phyloP scores from a whole-genome alignment of 2,113 vertebrate species.

The Crotalus viridis region DNA sequence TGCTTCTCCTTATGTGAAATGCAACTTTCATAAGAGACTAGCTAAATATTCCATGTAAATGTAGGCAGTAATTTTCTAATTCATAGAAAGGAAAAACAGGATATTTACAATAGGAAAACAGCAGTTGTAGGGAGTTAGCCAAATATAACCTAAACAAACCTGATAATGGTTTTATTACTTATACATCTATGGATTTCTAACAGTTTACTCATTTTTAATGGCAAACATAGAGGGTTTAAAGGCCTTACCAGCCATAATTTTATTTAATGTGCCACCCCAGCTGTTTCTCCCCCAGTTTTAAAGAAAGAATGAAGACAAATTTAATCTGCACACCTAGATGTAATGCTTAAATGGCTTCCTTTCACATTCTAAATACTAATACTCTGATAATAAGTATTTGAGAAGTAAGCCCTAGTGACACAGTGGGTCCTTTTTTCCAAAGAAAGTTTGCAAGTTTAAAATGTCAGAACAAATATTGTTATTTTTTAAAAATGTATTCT shows the following conservation, averaged over 20 bases:
- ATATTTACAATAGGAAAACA: background rate
- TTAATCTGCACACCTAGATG: background rate
- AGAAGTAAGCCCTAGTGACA: background rate
- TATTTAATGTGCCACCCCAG: background rate
- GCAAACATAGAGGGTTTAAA: background rate
- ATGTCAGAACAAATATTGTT: background rate
- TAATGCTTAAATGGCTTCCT: background rate
- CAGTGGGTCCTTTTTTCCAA: background rate
- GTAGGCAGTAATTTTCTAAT: background rate
- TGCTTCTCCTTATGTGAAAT: background rate
- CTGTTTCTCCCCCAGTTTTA: background rate
- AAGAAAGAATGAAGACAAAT: background rate
- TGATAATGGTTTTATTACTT: background rate
- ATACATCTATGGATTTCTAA: background rate
- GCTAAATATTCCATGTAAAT: background rate
- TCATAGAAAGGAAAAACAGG: background rate
- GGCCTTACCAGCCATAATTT: background rate
- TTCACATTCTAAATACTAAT: background rate
- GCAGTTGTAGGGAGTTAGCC: background rate
- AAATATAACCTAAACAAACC: background rate
- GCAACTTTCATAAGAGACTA: background rate
- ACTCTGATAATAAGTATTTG: background rate
- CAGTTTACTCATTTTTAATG: background rate
- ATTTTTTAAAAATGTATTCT: background rate
- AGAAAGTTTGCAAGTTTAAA: background rate